Evolutionary conservation across 2,797 vertebrate genomes (phyloP), one percentile per base, ranked within the genome.

Genomic region (Megalops cyprinoides): DNA sequence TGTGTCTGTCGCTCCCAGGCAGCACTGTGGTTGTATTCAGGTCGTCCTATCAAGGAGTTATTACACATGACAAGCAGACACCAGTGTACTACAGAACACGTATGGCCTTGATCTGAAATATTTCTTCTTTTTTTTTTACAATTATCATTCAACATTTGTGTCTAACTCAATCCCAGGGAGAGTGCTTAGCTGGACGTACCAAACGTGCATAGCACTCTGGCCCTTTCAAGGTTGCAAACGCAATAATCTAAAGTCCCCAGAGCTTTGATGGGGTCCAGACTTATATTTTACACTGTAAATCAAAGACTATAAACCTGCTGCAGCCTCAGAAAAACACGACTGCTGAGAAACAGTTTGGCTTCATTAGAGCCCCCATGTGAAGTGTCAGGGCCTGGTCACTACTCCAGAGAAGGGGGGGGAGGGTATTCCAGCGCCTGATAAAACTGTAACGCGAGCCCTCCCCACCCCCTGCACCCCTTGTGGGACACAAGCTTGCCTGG

Each of bases 401-500:
- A 51, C 1, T 31, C 58, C 58, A 6, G 53, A 58, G 6, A n/a
- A 58, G 28, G 28, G 60, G 60, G n/a, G n/a, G 6, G 1, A n/a
- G 23, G 60, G 2, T 12, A 8, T 1, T 28, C 14, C 7, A 37
- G 37, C 1, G 18, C 20, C 65, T 10, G 65, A 39, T 69, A 42
- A 20, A 39, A 39, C 37, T 23, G 20, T 69, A 42, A 39, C 39
- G n/a, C 34, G 65, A 23, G 49, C 39, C 48, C 31, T 56, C 39
- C 25, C 31, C 78, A 53, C 81, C 46, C 49, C 51, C 12, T n/a
- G n/a, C 62, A 56, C 15, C 82, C 62, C 74, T 44, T 53, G 74
- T 82, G n/a, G 46, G 81, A 53, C 82, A 71, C 37, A 79, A 76
- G 78, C 76, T 51, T 53, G 74, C 58, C 73, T 78, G 76, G 49